These are phyloP conservation scores for Melikaiella ostensackeni DNA, from an alignment of 2,888 invertebrate genomes.

Conservation along the genomic window DNA sequence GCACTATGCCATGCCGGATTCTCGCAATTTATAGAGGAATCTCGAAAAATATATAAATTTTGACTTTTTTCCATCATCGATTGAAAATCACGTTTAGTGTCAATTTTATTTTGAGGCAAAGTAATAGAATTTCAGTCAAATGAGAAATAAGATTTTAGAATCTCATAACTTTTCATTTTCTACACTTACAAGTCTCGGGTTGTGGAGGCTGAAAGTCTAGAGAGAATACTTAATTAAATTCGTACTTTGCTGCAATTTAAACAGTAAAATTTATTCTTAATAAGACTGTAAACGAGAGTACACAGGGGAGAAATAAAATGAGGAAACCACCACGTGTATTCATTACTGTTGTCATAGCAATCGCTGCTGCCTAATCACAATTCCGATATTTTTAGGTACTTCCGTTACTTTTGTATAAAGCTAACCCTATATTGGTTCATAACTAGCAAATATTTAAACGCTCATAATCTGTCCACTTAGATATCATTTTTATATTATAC, in stretches of 20 bases:
- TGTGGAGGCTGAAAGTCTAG: not conserved
- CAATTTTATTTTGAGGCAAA: not conserved
- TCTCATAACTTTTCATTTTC: constrained; percentile 1
- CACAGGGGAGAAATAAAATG: not conserved
- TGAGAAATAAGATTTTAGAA: not conserved
- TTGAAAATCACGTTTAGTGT: not conserved
- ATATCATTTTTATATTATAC: not conserved
- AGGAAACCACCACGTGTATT: no score
- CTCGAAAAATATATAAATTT: no score
- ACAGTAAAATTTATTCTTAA: not conserved
- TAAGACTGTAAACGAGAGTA: not conserved
- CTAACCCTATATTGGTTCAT: not conserved
- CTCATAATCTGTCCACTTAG: not conserved
- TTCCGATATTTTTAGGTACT: not conserved
- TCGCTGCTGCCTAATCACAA: not conserved
- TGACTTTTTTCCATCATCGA: no score
- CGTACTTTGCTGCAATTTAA: not conserved
- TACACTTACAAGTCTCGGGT: not conserved
- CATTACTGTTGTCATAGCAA: not conserved
- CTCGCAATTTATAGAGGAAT: no score
- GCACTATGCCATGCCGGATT: no score
- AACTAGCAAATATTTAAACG: not conserved
- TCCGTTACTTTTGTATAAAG: not conserved
- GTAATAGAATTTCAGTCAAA: no score
- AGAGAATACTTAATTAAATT: not conserved